Percentiles rank a stretch among this genome's conserved stretches.
Conservation (phyloP, 2,888 invertebrate species). For the Cosmia trapezina region DNA sequence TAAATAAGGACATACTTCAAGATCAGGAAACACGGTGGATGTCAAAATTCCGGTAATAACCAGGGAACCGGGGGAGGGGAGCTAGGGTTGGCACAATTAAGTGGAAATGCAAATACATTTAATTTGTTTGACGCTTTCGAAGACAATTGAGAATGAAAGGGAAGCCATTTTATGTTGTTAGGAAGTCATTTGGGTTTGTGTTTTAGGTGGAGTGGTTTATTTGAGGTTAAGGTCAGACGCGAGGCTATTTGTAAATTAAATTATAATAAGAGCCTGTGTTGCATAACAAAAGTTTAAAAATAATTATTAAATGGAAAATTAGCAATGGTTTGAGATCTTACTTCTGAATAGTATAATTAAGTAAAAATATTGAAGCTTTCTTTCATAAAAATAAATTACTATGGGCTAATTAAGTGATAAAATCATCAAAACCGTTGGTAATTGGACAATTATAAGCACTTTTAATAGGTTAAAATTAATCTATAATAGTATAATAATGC, state of each 20-base stretch:
- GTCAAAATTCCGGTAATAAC: slow-evolving; percentile 51
- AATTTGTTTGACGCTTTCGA: slow-evolving; percentile 42
- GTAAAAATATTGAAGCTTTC: too few species aligned
- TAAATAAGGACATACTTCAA: slow-evolving; percentile 29
- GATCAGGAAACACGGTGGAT: slow-evolving; percentile 49
- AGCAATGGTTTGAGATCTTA: too few species aligned
- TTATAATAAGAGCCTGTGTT: too few species aligned
- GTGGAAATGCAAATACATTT: slow-evolving; percentile 39
- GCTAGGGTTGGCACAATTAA: slow-evolving; percentile 36
- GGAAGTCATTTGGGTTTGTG: slow-evolving; percentile 22
- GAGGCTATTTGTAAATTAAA: too few species aligned
- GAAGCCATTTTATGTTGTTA: slow-evolving; percentile 13
- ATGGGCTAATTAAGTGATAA: too few species aligned
- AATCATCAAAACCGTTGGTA: too few species aligned
- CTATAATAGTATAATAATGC: not conserved
- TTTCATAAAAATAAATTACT: too few species aligned
- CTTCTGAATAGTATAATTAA: too few species aligned
- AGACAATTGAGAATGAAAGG: slow-evolving; percentile 6
- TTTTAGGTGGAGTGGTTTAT: slow-evolving; percentile 9
- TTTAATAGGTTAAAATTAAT: not conserved
- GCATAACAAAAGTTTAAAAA: too few species aligned
- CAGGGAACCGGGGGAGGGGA: slow-evolving; percentile 18
- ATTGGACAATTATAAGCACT: too few species aligned
- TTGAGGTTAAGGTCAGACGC: not conserved
- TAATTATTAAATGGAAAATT: too few species aligned